Conservation (phyloP, 2,888 invertebrate species). For the Dascillus cervinus region DNA sequence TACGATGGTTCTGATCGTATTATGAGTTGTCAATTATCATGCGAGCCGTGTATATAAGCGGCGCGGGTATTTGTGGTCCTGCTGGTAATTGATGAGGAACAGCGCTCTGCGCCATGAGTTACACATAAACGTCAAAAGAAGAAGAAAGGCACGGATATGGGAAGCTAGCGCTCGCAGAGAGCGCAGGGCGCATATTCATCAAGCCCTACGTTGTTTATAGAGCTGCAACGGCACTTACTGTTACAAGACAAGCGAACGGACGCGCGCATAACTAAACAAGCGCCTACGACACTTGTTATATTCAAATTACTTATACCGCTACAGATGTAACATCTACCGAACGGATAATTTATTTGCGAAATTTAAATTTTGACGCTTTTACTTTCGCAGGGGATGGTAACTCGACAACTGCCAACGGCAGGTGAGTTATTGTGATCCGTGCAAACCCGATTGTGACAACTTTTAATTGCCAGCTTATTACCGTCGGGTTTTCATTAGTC, state of each 20-base stretch:
- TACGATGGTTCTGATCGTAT: conserved; percentile 19
- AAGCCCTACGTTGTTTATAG: conserved; percentile 35
- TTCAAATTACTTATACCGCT: conserved; percentile 33
- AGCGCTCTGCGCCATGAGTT: conserved; percentile 12
- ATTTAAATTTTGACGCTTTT: neutral
- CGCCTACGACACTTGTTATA: conserved; percentile 36
- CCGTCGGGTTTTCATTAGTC: no score
- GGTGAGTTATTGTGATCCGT: no score
- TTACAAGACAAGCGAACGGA: conserved; percentile 28
- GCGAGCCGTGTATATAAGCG: conserved; percentile 23
- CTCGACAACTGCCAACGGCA: no score
- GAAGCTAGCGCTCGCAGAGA: conserved; percentile 12
- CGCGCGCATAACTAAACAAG: conserved; percentile 34
- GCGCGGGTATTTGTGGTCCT: conserved; percentile 21
- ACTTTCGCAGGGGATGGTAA: no score
- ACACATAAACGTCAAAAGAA: neutral
- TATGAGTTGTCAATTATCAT: conserved; percentile 30
- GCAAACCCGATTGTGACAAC: no score
- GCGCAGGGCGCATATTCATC: conserved; percentile 27
- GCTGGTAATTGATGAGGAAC: conserved; percentile 30
- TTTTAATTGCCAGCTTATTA: no score
- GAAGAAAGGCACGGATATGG: conserved; percentile 7
- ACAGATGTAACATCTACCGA: conserved; percentile 31
- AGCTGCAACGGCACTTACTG: conserved; percentile 31
- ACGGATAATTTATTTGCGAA: neutral